Conservation (phyloP, 2,113 vertebrate genomes). For the Oceanites oceanicus region DNA sequence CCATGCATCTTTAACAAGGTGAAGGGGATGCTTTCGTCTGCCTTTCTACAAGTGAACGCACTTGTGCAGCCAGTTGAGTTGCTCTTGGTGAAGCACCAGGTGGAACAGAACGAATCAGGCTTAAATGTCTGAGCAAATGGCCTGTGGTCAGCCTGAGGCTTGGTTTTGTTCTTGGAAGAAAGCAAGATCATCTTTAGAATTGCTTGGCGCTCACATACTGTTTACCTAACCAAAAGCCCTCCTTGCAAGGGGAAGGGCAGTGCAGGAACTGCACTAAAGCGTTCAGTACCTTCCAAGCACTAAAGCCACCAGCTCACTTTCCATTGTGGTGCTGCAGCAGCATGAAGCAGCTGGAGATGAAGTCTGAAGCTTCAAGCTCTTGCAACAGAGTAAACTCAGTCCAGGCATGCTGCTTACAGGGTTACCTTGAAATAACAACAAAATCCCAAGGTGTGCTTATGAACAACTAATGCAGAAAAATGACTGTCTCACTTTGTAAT, state of each 20-base stretch:
- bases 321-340: not conserved
- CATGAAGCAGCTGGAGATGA: not conserved
- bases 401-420: not conserved
- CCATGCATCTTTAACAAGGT: not conserved
- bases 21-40: not conserved
- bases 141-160: not conserved
- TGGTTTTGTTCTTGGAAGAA: not conserved
- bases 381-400: not conserved
- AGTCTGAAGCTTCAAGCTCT: not conserved
- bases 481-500: not conserved
- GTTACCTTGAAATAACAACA: not conserved
- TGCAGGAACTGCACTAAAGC: not conserved
- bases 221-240: not conserved
- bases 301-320: not conserved
- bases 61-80: not conserved
- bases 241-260: not conserved
- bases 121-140: not conserved
- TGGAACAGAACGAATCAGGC: not conserved
- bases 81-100: not conserved
- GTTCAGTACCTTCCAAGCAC: not conserved
- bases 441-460: not conserved
- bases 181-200: not conserved
- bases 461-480: not conserved
- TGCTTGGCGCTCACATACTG: not conserved
- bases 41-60: not conserved